Base-by-base conservation (phyloP, 2,113 vertebrate genomes). In the Oryzias celebensis region DNA sequence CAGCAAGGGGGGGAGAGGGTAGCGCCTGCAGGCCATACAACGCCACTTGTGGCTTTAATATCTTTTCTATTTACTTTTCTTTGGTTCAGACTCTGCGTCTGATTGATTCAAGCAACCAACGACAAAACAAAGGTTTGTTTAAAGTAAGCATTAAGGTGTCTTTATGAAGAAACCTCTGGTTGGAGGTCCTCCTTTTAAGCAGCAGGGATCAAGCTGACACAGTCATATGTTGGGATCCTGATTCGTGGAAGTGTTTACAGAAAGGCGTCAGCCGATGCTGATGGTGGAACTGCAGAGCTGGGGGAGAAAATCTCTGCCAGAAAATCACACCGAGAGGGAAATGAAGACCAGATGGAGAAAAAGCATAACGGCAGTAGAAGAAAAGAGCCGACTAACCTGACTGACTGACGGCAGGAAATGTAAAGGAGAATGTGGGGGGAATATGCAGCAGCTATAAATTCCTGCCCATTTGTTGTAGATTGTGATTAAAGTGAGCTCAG, bases 301-400 rank as follows among this genome's bases (percentile, higher is more conserved):
- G 52, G 52, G 26, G 50, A 65, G 57, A 64, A 55, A 1, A 59
- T 42, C 23, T 51, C 52, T 52, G 36, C 46, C 77, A 62, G 68
- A 77, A 43, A 56, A 65, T 77, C 45, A 36, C 52, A 20, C 57
- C 7, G 62, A 22, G 58, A 65, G 69, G 59, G 53, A 82, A 85
- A 87, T 77, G 74, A 82, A 65, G 69, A 79, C 64, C 83, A 88
- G 79, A 82, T 85, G 81, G 58, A 56, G 28, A 31, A 41, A 5
- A 50, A 54, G 12, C 8, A n/a, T 24, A 41, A 8, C 18, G 23
- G 78, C 42, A 82, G 56, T 47, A 64, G 65, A 52, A 22, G 61
- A 41, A 52, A 31, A 60, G 57, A 26, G 52, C 45, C 41, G 6
- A 54, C 31, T 23, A 57, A 75, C 71, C 80, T 67, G 68, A 41